Evolutionary conservation across 2,797 vertebrate genomes (phyloP), one percentile per base, ranked within the genome.

Genomic region (Lithobates sylvaticus): DNA sequence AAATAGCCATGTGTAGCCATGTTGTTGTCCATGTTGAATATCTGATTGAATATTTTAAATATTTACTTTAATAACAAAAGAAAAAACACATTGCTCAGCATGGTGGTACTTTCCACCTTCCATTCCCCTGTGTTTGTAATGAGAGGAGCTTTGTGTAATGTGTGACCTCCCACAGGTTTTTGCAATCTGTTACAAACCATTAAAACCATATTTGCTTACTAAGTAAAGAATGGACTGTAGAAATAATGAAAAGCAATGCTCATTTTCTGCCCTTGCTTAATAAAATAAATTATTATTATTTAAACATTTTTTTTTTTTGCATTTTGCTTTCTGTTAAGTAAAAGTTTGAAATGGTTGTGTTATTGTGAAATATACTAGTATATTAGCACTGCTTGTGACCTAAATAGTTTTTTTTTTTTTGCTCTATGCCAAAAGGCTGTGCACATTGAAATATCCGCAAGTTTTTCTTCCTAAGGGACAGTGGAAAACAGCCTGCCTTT

Each of bases 101-200:
- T 73, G 85, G 10, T 29, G 69, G 69, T 27, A 67, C 68, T 75
- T 83, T 78, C 61, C 36, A 77, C 21, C 44, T 74, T 68, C 36
- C 58, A 83, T 87, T 83, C 75, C 76, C 79, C 74, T 42, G n/a
- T 86, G 78, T 29, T 78, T 74, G 69, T 78, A 87, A 78, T 87
- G 67, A 68, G 70, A 83, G 42, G 85, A 83, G 23, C 81, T 83
- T 74, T 29, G 80, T 73, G 50, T 73, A 81, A 78, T 86, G 73
- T 67, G 23, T 68, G 68, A 79, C 85, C 69, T 87, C 85, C 85
- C 81, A 78, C 81, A 83, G 85, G 39, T 75, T 87, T 83, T 83
- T 79, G 39, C 81, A 83, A 83, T 87, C 61, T 83, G 85, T 83
- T 87, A 77, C 81, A 83, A 83, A 29, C 81, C 80, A 87, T 87